Evolutionary conservation across 2,797 vertebrate species (phyloP).

Genomic region (Agapornis canus): DNA sequence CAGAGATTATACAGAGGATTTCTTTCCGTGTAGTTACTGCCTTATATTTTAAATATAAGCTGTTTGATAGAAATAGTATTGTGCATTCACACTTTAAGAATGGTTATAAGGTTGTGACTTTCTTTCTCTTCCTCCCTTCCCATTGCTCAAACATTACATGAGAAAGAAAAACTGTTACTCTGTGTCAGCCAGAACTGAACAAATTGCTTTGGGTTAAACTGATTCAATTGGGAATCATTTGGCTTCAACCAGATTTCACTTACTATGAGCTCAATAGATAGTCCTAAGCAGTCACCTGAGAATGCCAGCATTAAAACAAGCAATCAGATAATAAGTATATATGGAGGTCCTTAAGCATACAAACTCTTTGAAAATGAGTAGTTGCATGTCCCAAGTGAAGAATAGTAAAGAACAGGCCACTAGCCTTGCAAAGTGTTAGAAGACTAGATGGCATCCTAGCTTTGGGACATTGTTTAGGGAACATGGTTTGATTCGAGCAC

Average conservation of each 20-base stretch:
- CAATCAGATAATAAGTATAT: background rate
- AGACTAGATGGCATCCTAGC: background rate
- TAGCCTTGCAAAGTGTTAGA: background rate
- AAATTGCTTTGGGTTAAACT: constrained; percentile 1
- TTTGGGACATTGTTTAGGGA: background rate
- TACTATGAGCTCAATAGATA: background rate
- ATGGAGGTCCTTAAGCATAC: background rate
- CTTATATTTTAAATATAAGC: background rate
- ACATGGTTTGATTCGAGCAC: background rate
- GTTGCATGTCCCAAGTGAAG: background rate
- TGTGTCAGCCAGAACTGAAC: background rate
- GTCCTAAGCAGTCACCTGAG: background rate
- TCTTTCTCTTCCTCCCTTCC: background rate
- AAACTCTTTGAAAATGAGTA: background rate
- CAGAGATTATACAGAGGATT: background rate
- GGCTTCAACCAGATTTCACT: background rate
- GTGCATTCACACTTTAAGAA: background rate
- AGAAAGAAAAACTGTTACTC: background rate
- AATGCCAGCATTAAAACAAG: background rate
- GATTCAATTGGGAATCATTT: background rate
- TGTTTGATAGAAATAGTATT: background rate
- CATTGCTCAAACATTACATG: background rate
- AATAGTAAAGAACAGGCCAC: background rate
- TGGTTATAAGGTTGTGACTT: background rate
- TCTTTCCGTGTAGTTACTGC: background rate